Evolutionary conservation across 2,113 vertebrate genomes (phyloP).

Genomic region (Pteronura brasiliensis): DNA sequence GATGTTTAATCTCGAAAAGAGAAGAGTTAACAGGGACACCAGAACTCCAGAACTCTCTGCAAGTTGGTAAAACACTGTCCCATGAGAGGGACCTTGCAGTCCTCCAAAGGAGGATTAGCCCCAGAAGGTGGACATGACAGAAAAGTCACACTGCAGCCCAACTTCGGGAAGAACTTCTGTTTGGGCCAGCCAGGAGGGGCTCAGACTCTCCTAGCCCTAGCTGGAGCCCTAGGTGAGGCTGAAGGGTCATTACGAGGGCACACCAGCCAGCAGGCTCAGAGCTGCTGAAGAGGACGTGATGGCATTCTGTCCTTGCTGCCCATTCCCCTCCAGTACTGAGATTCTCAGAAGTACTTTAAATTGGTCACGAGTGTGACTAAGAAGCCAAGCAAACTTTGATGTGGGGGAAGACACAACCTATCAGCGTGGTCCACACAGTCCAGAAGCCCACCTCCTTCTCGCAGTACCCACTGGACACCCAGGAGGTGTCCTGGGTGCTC

Average conservation of each 20-base stretch:
- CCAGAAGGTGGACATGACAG: neutral
- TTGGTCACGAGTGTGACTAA: neutral
- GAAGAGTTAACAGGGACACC: neutral
- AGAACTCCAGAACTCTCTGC: neutral
- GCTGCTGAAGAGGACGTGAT: no score
- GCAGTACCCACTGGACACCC: accelerated
- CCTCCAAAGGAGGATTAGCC: neutral
- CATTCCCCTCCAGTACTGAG: neutral
- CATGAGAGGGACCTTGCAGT: neutral
- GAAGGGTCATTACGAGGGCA: neutral
- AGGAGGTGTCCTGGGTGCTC: neutral
- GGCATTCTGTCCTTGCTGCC: no score
- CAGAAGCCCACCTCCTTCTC: neutral
- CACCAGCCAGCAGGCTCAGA: no score
- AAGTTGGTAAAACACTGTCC: neutral
- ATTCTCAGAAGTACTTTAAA: neutral
- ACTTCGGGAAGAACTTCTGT: neutral
- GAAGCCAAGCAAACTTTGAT: neutral
- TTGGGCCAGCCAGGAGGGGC: neutral
- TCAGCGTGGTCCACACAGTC: neutral
- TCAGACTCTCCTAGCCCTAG: neutral
- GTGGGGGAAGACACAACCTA: neutral
- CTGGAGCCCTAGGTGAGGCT: neutral
- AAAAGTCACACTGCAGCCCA: neutral
- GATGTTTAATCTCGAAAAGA: constrained; percentile 29